Base-by-base conservation (phyloP, 2,888 invertebrate genomes). In the Bellardia bayeri region DNA sequence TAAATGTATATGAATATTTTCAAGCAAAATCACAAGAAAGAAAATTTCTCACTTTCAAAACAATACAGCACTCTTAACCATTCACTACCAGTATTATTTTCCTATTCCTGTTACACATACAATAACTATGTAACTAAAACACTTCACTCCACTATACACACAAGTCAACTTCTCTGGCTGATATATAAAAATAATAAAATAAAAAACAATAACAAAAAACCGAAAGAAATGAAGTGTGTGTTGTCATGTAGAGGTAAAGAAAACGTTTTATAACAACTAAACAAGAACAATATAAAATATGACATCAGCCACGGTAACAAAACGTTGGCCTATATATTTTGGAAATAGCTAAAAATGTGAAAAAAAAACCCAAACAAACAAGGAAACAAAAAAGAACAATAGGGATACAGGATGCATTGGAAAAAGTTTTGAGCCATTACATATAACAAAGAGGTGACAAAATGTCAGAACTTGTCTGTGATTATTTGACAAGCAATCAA, bases 231-330 rank as follows among this genome's bases (percentile, higher is more conserved):
- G 74, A 82, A 85, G 51, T 79, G 69, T 82, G 54, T 79, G 51
- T 54, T 64, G 82, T 82, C 78, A 79, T 68, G 79, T 69, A 79
- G 56, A n/a, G n/a, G n/a, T n/a, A n/a, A n/a, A 72, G 82, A 82
- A 76, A 80, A 74, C 78, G 63, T n/a, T 78, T 82, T 86, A 45
- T 58, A 74, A 78, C 58, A 78, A 63, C 69, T 54, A 16, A 42
- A 61, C n/a, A 30, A 30, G 61, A 75, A 76, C 64, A 79, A 81
- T 54, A 61, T 54, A 9, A 76, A 51, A 66, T 16, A 75, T 71
- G 56, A 80, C 61, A 71, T 8, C 23, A 49, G 14, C 2, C 16
- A 72, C 37, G 16, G 49, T n/a, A 66, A 61, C 72, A 74, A 72
- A 78, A 86, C 51, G 42, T 82, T 82, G 82, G 49, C 79, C 68